phyloP scores from a whole-genome alignment of 2,797 vertebrate genomes.

The Phrynocephalus guinanensis region DNA sequence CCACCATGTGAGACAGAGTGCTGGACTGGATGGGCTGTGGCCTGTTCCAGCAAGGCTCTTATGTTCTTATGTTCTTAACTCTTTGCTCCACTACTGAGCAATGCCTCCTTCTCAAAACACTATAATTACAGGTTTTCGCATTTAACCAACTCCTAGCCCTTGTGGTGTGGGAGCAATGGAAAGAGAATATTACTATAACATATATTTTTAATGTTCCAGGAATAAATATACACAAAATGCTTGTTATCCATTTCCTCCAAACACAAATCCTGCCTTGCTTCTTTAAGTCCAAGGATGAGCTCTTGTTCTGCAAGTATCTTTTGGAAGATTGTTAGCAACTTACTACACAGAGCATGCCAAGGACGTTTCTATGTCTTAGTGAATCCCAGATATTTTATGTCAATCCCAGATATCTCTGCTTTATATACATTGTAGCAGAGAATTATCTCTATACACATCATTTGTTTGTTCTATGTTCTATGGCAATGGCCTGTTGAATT shows the following conservation, averaged over 20 bases:
- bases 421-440: not conserved
- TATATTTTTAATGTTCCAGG: not conserved
- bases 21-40: too few species aligned
- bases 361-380: not conserved
- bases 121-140: not conserved
- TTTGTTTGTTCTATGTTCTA: conserved; percentile 2
- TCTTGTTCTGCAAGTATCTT: not conserved
- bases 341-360: not conserved
- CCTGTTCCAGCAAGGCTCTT: too few species aligned
- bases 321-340: too few species aligned
- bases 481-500: not conserved
- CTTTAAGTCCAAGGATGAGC: not conserved
- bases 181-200: not conserved
- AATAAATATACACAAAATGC: not conserved
- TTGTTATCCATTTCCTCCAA: not conserved
- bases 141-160: not conserved
- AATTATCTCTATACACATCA: not conserved
- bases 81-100: not conserved
- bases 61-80: too few species aligned
- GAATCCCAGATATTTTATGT: too few species aligned
- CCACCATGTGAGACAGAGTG: too few species aligned
- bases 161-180: not conserved
- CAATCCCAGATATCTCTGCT: not conserved
- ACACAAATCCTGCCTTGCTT: not conserved
- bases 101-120: too few species aligned